Evolutionary conservation across 2,888 invertebrate genomes (phyloP), one percentile per base, ranked within the genome.

Genomic region (Philonicus albiceps): DNA sequence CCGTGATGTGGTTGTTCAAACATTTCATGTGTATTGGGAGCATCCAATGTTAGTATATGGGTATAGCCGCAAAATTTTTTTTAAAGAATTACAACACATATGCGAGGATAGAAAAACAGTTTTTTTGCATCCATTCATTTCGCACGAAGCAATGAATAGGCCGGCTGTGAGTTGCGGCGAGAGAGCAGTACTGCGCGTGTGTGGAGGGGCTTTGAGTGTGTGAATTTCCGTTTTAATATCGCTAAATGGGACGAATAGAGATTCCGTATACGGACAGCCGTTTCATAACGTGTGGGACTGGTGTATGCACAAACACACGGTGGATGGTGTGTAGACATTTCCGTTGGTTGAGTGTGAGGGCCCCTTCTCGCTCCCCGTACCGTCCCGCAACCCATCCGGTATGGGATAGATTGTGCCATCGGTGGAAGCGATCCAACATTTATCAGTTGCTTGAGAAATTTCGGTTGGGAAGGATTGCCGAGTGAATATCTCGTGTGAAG

Each of bases 401-500:
- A 19, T 40, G 55, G 85, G 81, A 87, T 87, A 87, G 87, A 86
- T 84, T 88, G 86, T 88, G 88, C 86, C 86, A 81, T 86, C 87
- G 87, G 86, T 87, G 78, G 85, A 88, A 86, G 74, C 86, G 72
- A 84, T 27, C 85, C 84, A 86, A 86, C 78, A 88, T 88, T 88
- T 88, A 88, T 88, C 88, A 88, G 88, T 88, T 88, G 87, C 86
- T 88, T 87, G 88, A 88, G 88, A 87, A 87, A 87, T 88, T 88
- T 88, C 87, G 87, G 85, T 87, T 85, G 86, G 87, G 86, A 86
- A 84, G 88, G 88, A 87, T 85, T 86, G 88, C 34, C 34, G 84
- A 84, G 84, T 73, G 84, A 73, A 40, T 73, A 73, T 83, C 43
- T 84, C 84, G 84, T 84, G 84, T 73, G 16, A 84, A 84, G 84